Evolutionary conservation across 1,140 invertebrate genomes (phyloP), one percentile per base, ranked within the genome.

Genomic region (Proales similis): DNA sequence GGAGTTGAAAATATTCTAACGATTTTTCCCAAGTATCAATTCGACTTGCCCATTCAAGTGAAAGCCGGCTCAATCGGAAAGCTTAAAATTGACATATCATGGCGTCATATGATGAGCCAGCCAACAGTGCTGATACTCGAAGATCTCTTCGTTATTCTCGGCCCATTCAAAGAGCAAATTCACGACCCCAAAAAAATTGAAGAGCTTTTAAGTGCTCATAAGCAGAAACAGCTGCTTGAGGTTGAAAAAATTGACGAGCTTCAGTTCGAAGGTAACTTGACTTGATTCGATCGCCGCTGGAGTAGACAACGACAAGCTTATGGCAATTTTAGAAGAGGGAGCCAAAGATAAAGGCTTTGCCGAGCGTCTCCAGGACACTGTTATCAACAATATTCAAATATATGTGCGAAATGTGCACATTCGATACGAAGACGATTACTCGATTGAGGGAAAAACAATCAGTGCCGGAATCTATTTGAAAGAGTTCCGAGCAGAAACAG

Each of bases 341-440:
- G 36, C 36, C n/a, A 57, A 42, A 43, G 51, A 57, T 29, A 57
- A 26, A 27, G 51, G 51, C 4, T 57, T 42, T 42, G 51, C 51
- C 3, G 51, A 57, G 45, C 39, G 45, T 29, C 29, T 62, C 2
- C 43, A 46, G 38, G 57, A 62, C 14, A 62, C 57, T n/a, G 39
- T 62, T 6, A 62, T 62, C 17, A 62, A 62, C 27, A 62, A 62
- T 30, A 62, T 62, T 45, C 57, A 62, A 36, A 22, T 62, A 2
- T 47, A 46, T 17, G 43, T 62, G 4, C 11, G 26, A 20, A 62
- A 62, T 46, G 43, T 62, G 12, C 57, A 62, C 20, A 45, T 62
- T 46, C 42, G 57, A 9, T 62, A 62, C 42, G 57, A 62, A 29
- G 57, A 62, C 11, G 45, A 57, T 6, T 42, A 57, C 14, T 62